phyloP scores from a whole-genome alignment of 2,797 vertebrate species.

The Telmatherina bonti region DNA sequence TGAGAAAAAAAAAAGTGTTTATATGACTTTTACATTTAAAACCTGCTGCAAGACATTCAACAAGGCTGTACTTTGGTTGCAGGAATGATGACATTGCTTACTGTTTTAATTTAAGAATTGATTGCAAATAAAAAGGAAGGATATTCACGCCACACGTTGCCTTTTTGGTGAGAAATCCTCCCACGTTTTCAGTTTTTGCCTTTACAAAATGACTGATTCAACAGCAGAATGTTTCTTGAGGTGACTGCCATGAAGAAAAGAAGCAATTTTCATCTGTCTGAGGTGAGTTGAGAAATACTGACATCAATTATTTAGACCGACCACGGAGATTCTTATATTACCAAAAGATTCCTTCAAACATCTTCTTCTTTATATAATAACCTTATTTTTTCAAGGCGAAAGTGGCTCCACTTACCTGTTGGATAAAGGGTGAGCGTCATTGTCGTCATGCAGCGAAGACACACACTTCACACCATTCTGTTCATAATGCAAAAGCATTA shows the following conservation, averaged over 20 bases:
- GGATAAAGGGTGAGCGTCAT: background rate
- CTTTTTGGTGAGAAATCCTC: background rate
- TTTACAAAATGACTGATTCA: slow-evolving; percentile 6
- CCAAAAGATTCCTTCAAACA: background rate
- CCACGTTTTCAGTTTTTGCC: slow-evolving; percentile 15
- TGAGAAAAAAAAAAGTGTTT: too few species aligned
- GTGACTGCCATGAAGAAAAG: background rate
- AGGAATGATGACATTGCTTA: too few species aligned
- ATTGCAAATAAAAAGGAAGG: background rate
- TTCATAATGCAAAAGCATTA: slow-evolving; percentile 1
- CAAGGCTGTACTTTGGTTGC: too few species aligned
- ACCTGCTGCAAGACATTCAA: too few species aligned
- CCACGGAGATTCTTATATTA: slow-evolving; percentile 10
- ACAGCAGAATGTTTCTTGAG: background rate
- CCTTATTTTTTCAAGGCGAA: background rate
- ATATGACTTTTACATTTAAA: too few species aligned
- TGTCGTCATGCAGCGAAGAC: background rate
- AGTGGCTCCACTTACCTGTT: background rate
- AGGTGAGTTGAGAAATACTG: background rate
- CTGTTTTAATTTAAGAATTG: background rate
- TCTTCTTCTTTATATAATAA: background rate
- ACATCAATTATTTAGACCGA: slow-evolving; percentile 17
- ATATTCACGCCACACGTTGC: background rate
- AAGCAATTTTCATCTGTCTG: slow-evolving; percentile 8
- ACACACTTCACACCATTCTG: background rate